Percentiles rank a stretch among this genome's conserved stretches.
Conservation (phyloP, 2,797 vertebrate species). For the Cephalopachus bancanus region DNA sequence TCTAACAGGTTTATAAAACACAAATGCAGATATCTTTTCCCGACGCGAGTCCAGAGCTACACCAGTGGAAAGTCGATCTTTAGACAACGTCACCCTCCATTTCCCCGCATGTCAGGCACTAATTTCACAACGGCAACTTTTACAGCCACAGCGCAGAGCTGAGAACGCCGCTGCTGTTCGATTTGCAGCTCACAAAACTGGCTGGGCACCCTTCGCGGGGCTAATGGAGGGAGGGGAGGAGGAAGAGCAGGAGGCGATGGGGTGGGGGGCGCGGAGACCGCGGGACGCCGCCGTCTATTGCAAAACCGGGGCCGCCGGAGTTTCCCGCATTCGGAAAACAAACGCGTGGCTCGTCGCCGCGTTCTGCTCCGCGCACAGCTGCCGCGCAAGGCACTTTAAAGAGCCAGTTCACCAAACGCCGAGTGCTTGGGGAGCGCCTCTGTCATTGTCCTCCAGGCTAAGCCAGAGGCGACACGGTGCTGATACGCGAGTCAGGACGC, state of each 20-base stretch:
- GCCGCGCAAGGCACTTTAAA: background rate
- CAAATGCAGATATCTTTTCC: conserved; percentile 68
- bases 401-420: background rate
- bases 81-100: background rate
- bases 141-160: conserved; percentile 59
- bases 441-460: background rate
- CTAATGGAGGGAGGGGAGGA: background rate
- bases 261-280: background rate
- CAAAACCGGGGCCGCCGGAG: background rate
- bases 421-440: background rate
- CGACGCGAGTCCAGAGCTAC: conserved; percentile 73
- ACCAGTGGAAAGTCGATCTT: conserved; percentile 60
- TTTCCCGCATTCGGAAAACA: conserved; percentile 50
- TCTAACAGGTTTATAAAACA: conserved; percentile 67
- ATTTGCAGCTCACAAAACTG: conserved; percentile 70
- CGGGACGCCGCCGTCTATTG: background rate
- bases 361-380: background rate
- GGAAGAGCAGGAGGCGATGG: no score
- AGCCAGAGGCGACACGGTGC: background rate
- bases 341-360: background rate
- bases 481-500: background rate
- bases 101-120: background rate
- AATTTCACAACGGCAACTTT: conserved; percentile 82
- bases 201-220: conserved; percentile 60
- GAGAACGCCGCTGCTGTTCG: conserved; percentile 43